Conservation (phyloP, 92 coral and sea anemone species). For the Zoanthus gigantus region DNA sequence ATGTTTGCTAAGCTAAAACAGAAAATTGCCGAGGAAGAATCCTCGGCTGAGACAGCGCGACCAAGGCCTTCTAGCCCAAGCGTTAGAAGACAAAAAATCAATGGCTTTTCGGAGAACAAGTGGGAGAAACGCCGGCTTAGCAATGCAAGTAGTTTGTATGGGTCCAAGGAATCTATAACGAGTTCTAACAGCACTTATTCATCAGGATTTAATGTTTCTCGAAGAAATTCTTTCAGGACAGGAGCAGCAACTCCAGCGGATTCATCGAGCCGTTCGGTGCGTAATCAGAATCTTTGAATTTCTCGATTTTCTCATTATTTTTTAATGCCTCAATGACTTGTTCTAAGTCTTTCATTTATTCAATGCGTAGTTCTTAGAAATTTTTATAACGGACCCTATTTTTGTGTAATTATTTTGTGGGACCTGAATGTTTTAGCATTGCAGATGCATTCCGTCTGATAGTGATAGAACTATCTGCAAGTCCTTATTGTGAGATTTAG, state of each 20-base stretch:
- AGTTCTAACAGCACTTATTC: constrained; percentile 79
- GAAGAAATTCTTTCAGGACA: constrained; percentile 81
- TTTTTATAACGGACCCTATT: background rate
- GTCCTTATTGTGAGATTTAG: background rate
- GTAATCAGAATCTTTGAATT: constrained; percentile 51
- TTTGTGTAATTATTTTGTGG: background rate
- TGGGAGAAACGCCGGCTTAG: constrained; percentile 96
- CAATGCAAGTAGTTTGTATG: constrained; percentile 94
- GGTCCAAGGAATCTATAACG: constrained; percentile 89
- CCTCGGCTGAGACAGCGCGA: constrained; percentile 76
- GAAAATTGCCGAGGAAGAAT: constrained; percentile 98
- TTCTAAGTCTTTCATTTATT: constrained; percentile 30
- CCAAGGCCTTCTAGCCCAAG: constrained; percentile 86
- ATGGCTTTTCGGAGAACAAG: constrained; percentile 91
- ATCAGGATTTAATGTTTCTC: constrained; percentile 77
- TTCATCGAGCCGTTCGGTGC: constrained; percentile 73
- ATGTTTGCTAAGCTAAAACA: constrained; percentile 98
- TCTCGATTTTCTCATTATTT: constrained; percentile 46
- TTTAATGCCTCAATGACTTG: constrained; percentile 51
- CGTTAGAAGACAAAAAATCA: constrained; percentile 71
- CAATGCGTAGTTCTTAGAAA: background rate
- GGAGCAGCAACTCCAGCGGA: constrained; percentile 71
- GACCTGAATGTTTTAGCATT: background rate
- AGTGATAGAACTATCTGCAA: background rate
- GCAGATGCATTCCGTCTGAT: background rate